A percentile compares a stretch with the other conserved stretches of the same genome.
These are phyloP conservation scores for Apeltes quadracus DNA, from an alignment of 2,113 vertebrate genomes.

Conservation along the genomic window DNA sequence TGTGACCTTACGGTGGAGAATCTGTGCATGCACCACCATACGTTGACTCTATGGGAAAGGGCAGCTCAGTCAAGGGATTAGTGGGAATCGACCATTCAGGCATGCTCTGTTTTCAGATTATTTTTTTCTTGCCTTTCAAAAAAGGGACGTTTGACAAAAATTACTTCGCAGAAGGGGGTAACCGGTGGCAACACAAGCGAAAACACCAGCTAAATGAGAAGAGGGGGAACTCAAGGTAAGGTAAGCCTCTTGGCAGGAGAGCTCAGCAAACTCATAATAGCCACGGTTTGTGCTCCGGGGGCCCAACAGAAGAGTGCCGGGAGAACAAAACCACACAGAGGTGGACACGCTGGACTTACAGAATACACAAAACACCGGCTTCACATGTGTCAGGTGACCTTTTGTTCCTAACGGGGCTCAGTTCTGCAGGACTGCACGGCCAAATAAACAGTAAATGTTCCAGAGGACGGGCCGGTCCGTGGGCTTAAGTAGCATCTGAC, in stretches of 20 bases:
- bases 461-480: not conserved
- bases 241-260: slow-evolving; percentile 41
- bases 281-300: slow-evolving; percentile 31
- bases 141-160: slow-evolving; percentile 66
- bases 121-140: slow-evolving; percentile 58
- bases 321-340: slow-evolving; percentile 20
- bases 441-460: slow-evolving; percentile 59
- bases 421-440: slow-evolving; percentile 60
- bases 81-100: slow-evolving; percentile 53
- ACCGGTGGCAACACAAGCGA: slow-evolving; percentile 11
- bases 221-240: slow-evolving; percentile 31
- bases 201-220: slow-evolving; percentile 48
- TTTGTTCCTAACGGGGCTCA: slow-evolving; percentile 61
- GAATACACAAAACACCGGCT: slow-evolving; percentile 49
- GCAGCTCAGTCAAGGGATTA: slow-evolving; percentile 64
- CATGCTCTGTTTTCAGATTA: slow-evolving; percentile 52
- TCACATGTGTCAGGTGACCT: slow-evolving; percentile 55
- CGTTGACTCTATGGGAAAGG: slow-evolving; percentile 60
- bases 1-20: slow-evolving; percentile 67
- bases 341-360: slow-evolving; percentile 46
- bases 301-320: slow-evolving; percentile 11
- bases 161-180: slow-evolving; percentile 54
- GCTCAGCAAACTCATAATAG: slow-evolving; percentile 55
- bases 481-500: slow-evolving; percentile 36
- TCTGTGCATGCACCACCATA: slow-evolving; percentile 53